These are phyloP conservation scores for Cephalopterus ornatus DNA, from an alignment of 2,113 vertebrate genomes.

Conservation along the genomic window DNA sequence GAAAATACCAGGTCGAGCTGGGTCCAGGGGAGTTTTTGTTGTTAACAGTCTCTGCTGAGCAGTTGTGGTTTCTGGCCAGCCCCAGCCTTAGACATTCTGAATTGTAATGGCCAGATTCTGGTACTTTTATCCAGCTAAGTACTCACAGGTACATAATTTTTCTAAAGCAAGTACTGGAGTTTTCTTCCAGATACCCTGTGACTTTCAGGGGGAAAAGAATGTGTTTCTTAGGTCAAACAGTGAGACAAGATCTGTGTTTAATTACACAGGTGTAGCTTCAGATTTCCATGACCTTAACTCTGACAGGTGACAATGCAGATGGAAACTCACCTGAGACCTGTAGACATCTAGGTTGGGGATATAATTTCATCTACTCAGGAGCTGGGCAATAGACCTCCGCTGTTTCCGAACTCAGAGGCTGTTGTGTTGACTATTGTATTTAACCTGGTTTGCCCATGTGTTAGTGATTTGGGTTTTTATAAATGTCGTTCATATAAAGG, in stretches of 20 bases:
- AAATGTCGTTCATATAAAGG: rapidly evolving
- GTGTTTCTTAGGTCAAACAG: background rate
- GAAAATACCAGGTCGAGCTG: background rate
- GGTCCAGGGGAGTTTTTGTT: background rate
- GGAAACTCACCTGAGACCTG: background rate
- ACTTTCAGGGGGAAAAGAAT: background rate
- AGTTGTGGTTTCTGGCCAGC: background rate
- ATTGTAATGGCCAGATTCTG: background rate
- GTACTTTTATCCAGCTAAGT: background rate
- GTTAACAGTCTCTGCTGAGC: background rate
- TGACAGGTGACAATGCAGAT: background rate
- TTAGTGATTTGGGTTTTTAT: background rate
- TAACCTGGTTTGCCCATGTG: background rate
- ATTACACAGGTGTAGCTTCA: background rate
- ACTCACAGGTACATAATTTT: background rate
- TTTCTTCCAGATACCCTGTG: background rate
- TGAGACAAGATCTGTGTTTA: background rate
- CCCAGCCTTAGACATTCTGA: background rate
- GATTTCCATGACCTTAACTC: background rate
- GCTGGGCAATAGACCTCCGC: background rate
- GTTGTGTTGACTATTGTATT: background rate
- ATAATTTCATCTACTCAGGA: background rate
- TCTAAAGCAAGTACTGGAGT: background rate
- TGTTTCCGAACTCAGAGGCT: background rate
- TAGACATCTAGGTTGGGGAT: background rate